phyloP scores from a whole-genome alignment of 92 coral and sea anemone species.

The Zoanthus solanderi region DNA sequence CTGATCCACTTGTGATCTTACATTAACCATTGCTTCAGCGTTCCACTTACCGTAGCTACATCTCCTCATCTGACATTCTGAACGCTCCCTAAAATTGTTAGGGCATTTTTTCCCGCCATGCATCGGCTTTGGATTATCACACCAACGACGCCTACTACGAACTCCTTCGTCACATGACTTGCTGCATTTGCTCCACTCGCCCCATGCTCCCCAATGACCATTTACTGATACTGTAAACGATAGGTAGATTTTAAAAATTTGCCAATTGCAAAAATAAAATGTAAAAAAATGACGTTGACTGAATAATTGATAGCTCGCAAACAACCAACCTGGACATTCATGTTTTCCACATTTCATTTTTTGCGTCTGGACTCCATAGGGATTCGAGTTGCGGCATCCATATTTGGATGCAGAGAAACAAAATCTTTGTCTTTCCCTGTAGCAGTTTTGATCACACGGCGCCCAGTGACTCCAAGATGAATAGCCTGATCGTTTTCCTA shows the following conservation, averaged over 20 bases:
- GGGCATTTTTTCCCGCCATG: conserved; percentile 53
- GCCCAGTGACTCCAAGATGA: conserved; percentile 61
- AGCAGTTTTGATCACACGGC: conserved; percentile 55
- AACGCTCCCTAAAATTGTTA: conserved; percentile 35
- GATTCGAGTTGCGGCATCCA: conserved; percentile 43
- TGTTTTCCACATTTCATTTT: conserved; percentile 32
- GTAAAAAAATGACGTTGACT: background rate
- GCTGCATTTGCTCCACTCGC: conserved; percentile 53
- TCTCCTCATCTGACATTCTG: conserved; percentile 56
- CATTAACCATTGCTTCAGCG: background rate
- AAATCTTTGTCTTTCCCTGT: conserved; percentile 59
- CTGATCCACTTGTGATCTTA: background rate
- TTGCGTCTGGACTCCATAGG: conserved; percentile 52
- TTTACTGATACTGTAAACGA: conserved; percentile 33
- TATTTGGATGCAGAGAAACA: conserved; percentile 34
- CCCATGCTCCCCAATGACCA: conserved; percentile 63
- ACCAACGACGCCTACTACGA: conserved; percentile 44
- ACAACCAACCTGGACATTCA: conserved; percentile 51
- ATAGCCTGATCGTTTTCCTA: conserved; percentile 28
- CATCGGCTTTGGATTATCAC: conserved; percentile 49
- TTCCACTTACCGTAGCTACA: conserved; percentile 52
- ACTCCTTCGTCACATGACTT: conserved; percentile 60
- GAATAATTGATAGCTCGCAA: background rate
- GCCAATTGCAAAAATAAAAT: background rate
- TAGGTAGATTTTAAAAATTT: background rate